phyloP scores from a whole-genome alignment of 2,888 invertebrate genomes.

The Melanostoma scalare region DNA sequence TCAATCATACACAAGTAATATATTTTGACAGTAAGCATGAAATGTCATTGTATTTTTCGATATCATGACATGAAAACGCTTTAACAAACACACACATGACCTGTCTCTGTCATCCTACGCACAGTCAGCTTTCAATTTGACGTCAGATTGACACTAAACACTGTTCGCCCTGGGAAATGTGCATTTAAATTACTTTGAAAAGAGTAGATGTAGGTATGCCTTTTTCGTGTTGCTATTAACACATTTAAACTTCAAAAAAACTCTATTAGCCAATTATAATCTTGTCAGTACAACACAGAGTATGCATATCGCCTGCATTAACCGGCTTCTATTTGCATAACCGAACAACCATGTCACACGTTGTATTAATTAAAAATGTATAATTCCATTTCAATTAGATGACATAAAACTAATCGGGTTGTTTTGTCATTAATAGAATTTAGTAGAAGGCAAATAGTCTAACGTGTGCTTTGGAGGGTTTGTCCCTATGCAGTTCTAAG shows the following conservation, averaged over 20 bases:
- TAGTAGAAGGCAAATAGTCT: no score
- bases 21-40: constrained; percentile 27
- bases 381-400: constrained; percentile 55
- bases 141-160: constrained; percentile 25
- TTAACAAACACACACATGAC: background rate
- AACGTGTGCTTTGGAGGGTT: no score
- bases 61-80: background rate
- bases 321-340: constrained; percentile 43
- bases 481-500: no score
- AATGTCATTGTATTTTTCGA: background rate
- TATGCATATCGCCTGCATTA: constrained; percentile 23
- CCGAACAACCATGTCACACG: constrained; percentile 21
- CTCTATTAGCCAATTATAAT: constrained; percentile 31
- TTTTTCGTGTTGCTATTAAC: constrained; percentile 20
- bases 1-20: constrained; percentile 20
- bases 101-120: constrained; percentile 14
- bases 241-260: constrained; percentile 20
- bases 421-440: constrained; percentile 25
- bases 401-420: constrained; percentile 41
- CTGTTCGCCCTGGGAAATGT: constrained; percentile 13
- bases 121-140: constrained; percentile 5
- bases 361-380: constrained; percentile 41
- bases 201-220: constrained; percentile 4
- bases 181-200: constrained; percentile 14
- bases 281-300: constrained; percentile 14